Conservation (phyloP, 2,888 invertebrate species). For the Leucophenga maculata region DNA sequence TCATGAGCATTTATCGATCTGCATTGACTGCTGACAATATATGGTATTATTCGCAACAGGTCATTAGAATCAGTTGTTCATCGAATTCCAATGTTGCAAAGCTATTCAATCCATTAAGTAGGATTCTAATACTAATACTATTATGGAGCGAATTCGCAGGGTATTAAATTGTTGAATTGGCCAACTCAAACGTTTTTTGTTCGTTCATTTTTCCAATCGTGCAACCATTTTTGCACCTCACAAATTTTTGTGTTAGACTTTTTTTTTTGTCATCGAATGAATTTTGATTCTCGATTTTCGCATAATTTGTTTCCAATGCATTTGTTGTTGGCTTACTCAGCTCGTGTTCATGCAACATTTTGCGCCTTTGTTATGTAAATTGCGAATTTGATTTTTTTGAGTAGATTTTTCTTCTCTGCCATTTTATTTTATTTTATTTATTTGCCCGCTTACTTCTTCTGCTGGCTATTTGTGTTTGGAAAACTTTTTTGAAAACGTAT, state of each 20-base stretch:
- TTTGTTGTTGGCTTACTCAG: too few species aligned
- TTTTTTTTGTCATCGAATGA: background rate
- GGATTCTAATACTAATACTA: too few species aligned
- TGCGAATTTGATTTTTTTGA: constrained; percentile 14
- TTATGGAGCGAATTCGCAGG: too few species aligned
- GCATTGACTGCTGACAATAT: too few species aligned
- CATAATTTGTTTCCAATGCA: constrained; percentile 2
- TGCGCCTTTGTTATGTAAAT: constrained; percentile 63
- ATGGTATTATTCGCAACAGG: too few species aligned
- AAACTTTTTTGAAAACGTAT: constrained; percentile 34
- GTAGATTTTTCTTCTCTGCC: background rate
- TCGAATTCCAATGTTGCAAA: too few species aligned
- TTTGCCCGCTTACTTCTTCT: constrained; percentile 24
- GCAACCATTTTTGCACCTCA: constrained; percentile 16
- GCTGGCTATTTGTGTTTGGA: constrained; percentile 45
- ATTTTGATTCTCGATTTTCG: background rate
- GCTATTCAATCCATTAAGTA: too few species aligned
- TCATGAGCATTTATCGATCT: too few species aligned
- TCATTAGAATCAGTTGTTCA: too few species aligned
- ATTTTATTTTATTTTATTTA: constrained; percentile 22
- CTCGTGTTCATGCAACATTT: constrained; percentile 44
- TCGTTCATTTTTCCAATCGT: background rate
- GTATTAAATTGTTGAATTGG: too few species aligned
- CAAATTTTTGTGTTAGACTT: background rate
- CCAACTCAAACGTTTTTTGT: background rate